A percentile compares a stretch with the other conserved stretches of the same genome.
phyloP scores from a whole-genome alignment of 2,888 invertebrate genomes.

The Drosophila fulvimacula region DNA sequence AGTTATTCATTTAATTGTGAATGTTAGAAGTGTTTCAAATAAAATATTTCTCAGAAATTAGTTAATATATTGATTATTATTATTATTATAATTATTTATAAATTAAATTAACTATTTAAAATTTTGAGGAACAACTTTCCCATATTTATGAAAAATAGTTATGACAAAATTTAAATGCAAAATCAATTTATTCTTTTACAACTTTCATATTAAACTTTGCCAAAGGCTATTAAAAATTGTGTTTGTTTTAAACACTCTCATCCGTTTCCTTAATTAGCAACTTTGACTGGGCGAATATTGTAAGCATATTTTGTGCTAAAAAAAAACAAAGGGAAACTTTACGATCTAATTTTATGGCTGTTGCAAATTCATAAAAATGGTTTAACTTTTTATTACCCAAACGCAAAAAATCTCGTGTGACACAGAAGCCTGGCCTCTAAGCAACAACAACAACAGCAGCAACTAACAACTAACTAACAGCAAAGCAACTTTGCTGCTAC shows the following conservation, averaged over 20 bases:
- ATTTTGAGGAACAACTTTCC: not conserved
- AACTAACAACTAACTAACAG: slow-evolving; percentile 28
- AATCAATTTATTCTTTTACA: slow-evolving; percentile 18
- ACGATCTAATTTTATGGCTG: slow-evolving; percentile 63
- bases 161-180: not conserved
- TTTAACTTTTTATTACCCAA: slow-evolving; percentile 44
- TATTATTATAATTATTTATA: not conserved
- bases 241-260: slow-evolving; percentile 25
- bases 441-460: slow-evolving; percentile 25
- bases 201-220: slow-evolving; percentile 11
- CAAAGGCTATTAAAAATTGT: slow-evolving; percentile 39
- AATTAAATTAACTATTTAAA: not conserved
- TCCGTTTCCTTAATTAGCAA: slow-evolving; percentile 62
- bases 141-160: not conserved
- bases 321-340: slow-evolving; percentile 43
- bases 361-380: slow-evolving; percentile 62
- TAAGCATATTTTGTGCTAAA: slow-evolving; percentile 33
- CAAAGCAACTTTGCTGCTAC: slow-evolving; percentile 62
- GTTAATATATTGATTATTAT: not conserved
- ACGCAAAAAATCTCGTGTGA: slow-evolving; percentile 50
- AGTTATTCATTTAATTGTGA: not conserved
- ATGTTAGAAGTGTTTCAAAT: not conserved
- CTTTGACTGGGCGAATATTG: slow-evolving; percentile 42
- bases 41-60: not conserved
- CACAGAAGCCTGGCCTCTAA: slow-evolving; percentile 38